Percentiles rank a stretch among this genome's conserved stretches.
phyloP scores from a whole-genome alignment of 2,888 invertebrate genomes.

The Polyommatus iphigenia region DNA sequence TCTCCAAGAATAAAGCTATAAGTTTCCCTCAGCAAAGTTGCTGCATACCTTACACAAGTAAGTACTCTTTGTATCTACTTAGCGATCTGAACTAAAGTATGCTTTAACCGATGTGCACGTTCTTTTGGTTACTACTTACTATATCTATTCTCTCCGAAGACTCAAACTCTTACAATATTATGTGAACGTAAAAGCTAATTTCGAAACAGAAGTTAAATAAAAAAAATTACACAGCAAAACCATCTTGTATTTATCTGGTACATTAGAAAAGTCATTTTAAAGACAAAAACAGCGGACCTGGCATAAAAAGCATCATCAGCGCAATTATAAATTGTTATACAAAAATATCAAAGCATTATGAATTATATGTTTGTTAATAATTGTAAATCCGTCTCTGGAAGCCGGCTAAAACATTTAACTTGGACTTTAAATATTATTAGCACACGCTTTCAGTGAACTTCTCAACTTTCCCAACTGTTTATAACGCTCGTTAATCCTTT shows the following conservation, averaged over 20 bases:
- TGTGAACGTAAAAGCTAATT: too few species aligned
- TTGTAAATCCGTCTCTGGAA: not conserved
- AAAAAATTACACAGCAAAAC: too few species aligned
- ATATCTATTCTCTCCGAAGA: too few species aligned
- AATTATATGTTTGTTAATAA: too few species aligned
- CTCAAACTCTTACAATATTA: too few species aligned
- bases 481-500: not conserved
- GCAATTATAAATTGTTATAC: too few species aligned
- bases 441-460: conserved; percentile 20
- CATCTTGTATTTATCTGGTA: too few species aligned
- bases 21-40: not conserved
- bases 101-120: not conserved
- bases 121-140: not conserved
- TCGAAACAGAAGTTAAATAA: too few species aligned
- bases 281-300: too few species aligned
- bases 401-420: not conserved
- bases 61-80: not conserved
- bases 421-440: conserved; percentile 1
- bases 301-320: too few species aligned
- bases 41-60: not conserved
- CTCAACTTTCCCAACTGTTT: not conserved
- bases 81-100: not conserved
- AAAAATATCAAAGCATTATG: too few species aligned
- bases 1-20: not conserved
- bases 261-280: too few species aligned